Percentiles rank a stretch among this genome's conserved stretches.
Conservation (phyloP, 2,888 invertebrate species). For the Ectropis crepuscularia region DNA sequence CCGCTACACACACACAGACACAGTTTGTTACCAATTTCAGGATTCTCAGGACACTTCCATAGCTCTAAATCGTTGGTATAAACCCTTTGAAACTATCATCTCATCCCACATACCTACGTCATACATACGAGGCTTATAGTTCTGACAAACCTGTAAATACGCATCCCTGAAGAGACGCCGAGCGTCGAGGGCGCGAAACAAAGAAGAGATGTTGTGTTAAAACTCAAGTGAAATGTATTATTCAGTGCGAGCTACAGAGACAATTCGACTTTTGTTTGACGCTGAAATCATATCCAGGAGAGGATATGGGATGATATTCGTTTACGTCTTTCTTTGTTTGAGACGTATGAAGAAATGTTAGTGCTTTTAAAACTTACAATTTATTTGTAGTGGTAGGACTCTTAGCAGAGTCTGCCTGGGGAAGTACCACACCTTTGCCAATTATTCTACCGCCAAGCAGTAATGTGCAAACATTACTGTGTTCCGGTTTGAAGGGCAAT, state of each 20-base stretch:
- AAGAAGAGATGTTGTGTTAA: slow-evolving; percentile 70
- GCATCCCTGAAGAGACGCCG: slow-evolving; percentile 42
- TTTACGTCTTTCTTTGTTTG: slow-evolving; percentile 35
- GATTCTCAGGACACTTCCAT: too few relatives aligned
- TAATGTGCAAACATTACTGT: too few relatives aligned
- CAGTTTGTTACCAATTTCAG: too few relatives aligned
- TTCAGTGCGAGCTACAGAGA: slow-evolving; percentile 63
- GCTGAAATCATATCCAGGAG: slow-evolving; percentile 54
- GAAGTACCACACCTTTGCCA: too few relatives aligned
- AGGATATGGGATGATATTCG: slow-evolving; percentile 42
- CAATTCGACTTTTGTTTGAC: slow-evolving; percentile 62
- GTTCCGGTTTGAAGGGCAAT: too few relatives aligned
- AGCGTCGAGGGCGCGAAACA: slow-evolving; percentile 57
- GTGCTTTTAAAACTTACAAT: too few relatives aligned
- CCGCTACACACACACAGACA: too few relatives aligned
- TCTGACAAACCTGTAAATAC: slow-evolving; percentile 19
- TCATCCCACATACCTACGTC: neutral
- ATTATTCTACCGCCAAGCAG: too few relatives aligned
- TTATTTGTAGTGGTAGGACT: too few relatives aligned
- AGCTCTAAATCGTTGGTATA: neutral
- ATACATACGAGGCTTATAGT: slow-evolving; percentile 15
- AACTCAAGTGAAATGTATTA: slow-evolving; percentile 73
- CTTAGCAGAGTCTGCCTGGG: too few relatives aligned
- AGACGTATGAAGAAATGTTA: neutral
- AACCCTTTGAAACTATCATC: neutral